Percentiles rank a stretch among this genome's conserved stretches.
These are phyloP conservation scores for Phortica magna DNA, from an alignment of 2,888 invertebrate genomes.

Conservation along the genomic window DNA sequence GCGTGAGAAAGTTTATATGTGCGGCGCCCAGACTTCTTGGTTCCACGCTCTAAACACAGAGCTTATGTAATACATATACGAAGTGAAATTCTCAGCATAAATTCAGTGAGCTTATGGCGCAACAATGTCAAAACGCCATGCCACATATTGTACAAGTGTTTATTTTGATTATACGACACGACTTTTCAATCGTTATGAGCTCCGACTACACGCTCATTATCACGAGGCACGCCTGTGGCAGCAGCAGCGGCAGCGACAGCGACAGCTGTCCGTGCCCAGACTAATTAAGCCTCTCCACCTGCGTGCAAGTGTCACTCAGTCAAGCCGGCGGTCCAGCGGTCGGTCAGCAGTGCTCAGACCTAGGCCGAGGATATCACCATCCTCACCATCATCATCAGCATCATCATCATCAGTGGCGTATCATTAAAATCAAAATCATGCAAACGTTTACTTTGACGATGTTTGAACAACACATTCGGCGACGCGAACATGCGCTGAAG, in stretches of 20 bases:
- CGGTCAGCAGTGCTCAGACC: too few species aligned
- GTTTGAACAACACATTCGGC: conserved; percentile 12
- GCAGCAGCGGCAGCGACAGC: background rate
- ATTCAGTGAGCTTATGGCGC: conserved; percentile 57
- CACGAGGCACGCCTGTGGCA: background rate
- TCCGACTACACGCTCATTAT: background rate
- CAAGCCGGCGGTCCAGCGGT: background rate
- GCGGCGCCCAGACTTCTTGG: too few species aligned
- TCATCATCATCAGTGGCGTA: conserved; percentile 41
- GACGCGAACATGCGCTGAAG: background rate
- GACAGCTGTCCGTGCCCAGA: background rate
- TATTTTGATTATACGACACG: conserved; percentile 70
- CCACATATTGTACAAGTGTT: conserved; percentile 71
- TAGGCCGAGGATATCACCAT: too few species aligned
- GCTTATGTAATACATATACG: background rate
- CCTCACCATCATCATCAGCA: background rate
- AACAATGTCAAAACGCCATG: conserved; percentile 57
- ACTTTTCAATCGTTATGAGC: background rate
- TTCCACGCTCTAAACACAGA: too few species aligned
- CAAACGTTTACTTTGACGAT: conserved; percentile 61
- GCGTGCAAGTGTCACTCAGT: conserved; percentile 10
- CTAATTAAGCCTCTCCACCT: conserved; percentile 25
- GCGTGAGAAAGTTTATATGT: too few species aligned
- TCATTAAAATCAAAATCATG: conserved; percentile 68
- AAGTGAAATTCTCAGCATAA: conserved; percentile 59